phyloP scores from a whole-genome alignment of 2,113 vertebrate species.

The Carassius auratus region DNA sequence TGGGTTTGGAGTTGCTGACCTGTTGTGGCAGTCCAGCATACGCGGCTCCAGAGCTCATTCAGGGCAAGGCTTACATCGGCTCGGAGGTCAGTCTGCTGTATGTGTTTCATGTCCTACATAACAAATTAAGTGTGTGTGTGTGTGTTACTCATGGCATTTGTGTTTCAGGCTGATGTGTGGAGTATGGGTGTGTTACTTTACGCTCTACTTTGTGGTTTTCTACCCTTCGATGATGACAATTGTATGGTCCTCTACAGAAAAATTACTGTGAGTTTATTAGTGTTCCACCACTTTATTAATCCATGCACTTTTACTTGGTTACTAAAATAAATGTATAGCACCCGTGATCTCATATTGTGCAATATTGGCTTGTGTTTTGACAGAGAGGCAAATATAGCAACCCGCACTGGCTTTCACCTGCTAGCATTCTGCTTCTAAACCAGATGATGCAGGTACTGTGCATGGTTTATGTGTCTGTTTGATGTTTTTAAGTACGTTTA shows the following conservation, averaged over 20 bases:
- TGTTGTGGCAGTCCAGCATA: constrained; percentile 96
- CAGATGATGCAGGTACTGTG: constrained; percentile 94
- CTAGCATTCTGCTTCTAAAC: constrained; percentile 84
- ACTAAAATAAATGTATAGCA: constrained; percentile 1
- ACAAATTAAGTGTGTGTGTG: background rate
- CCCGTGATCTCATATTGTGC: background rate
- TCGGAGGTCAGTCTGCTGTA: constrained; percentile 85
- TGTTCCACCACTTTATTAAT: background rate
- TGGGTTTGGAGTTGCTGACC: constrained; percentile 87
- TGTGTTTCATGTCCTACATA: background rate
- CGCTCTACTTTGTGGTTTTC: constrained; percentile 91
- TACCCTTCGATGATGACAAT: constrained; percentile 95
- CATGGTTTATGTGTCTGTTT: background rate
- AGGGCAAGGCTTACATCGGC: constrained; percentile 94
- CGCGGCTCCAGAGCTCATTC: constrained; percentile 93
- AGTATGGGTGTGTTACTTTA: constrained; percentile 96
- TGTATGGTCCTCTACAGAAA: constrained; percentile 89
- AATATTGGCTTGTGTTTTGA: constrained; percentile 35
- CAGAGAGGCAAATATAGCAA: constrained; percentile 88
- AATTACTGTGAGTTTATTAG: constrained; percentile 80
- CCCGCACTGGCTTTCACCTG: constrained; percentile 88
- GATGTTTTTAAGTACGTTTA: background rate
- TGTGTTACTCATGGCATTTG: background rate
- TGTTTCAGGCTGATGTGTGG: constrained; percentile 91
- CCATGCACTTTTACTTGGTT: background rate